A percentile compares a stretch with the other conserved stretches of the same genome.
Conservation (phyloP, 2,888 invertebrate species). For the Myopa tessellatipennis region DNA sequence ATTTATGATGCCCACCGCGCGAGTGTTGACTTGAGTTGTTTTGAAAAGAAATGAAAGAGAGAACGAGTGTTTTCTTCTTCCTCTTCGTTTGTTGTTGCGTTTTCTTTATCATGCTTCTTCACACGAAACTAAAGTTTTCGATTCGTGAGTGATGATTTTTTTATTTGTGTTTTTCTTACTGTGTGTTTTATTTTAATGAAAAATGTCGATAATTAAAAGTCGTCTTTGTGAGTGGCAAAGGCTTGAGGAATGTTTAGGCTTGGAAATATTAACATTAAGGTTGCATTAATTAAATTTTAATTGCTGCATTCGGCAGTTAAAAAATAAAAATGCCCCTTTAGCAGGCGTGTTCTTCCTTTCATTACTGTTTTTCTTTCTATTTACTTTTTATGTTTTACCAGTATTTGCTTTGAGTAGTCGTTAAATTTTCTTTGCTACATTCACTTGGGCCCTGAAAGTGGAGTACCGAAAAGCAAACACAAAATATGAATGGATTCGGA, state of each 20-base stretch:
- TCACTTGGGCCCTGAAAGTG: too few relatives aligned
- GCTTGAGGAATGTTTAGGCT: neutral
- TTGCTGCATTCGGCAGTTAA: neutral
- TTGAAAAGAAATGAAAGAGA: too few relatives aligned
- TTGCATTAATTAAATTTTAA: constrained; percentile 22
- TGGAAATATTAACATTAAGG: neutral
- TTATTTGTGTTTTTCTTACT: neutral
- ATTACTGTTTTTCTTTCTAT: too few relatives aligned
- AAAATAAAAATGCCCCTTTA: too few relatives aligned
- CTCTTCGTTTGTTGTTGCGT: too few relatives aligned
- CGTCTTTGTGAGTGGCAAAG: neutral
- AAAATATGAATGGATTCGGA: too few relatives aligned
- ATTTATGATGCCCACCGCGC: neutral
- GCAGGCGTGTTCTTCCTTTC: too few relatives aligned
- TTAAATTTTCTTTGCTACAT: too few relatives aligned
- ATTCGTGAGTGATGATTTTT: neutral
- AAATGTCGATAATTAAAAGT: constrained; percentile 19
- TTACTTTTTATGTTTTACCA: too few relatives aligned
- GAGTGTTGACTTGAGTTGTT: neutral
- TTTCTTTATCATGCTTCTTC: neutral
- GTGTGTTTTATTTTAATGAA: neutral
- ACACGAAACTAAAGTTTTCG: constrained; percentile 5
- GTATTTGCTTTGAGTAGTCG: too few relatives aligned
- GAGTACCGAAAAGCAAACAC: too few relatives aligned
- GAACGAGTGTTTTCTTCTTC: neutral